Evolutionary conservation across 92 coral and sea anemone species (phyloP).

Genomic region (Anthopleura xanthogrammica): DNA sequence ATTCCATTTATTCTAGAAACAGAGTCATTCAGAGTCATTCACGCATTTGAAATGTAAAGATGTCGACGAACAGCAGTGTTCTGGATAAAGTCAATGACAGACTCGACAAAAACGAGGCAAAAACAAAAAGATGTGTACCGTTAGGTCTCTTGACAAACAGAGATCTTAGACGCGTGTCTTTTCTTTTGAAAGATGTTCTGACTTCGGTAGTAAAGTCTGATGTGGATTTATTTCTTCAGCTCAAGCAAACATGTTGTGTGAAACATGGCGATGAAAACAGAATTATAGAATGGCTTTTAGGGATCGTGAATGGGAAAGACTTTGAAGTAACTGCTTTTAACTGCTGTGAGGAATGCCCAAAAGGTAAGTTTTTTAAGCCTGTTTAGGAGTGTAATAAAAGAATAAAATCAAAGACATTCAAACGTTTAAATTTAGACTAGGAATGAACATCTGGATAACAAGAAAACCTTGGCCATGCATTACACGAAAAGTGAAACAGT

Average conservation of each 20-base stretch:
- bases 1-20: too few relatives aligned
- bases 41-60: too few relatives aligned
- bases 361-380: not conserved
- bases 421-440: too few relatives aligned
- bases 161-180: slow-evolving; percentile 22
- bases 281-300: not conserved
- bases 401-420: not conserved
- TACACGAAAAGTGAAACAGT: not conserved
- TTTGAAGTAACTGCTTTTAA: not conserved
- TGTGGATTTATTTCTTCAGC: not conserved
- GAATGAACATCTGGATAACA: not conserved
- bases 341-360: not conserved
- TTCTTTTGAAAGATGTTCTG: slow-evolving; percentile 18
- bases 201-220: not conserved
- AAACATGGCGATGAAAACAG: not conserved
- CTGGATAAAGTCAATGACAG: too few relatives aligned
- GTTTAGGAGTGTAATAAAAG: not conserved
- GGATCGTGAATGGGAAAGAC: not conserved
- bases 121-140: too few relatives aligned
- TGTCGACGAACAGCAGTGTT: too few relatives aligned
- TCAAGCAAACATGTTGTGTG: not conserved
- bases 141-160: not conserved
- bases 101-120: too few relatives aligned
- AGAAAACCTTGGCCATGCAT: not conserved
- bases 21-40: too few relatives aligned